Conservation (phyloP, 2,797 vertebrate species). For the Melopsittacus undulatus region DNA sequence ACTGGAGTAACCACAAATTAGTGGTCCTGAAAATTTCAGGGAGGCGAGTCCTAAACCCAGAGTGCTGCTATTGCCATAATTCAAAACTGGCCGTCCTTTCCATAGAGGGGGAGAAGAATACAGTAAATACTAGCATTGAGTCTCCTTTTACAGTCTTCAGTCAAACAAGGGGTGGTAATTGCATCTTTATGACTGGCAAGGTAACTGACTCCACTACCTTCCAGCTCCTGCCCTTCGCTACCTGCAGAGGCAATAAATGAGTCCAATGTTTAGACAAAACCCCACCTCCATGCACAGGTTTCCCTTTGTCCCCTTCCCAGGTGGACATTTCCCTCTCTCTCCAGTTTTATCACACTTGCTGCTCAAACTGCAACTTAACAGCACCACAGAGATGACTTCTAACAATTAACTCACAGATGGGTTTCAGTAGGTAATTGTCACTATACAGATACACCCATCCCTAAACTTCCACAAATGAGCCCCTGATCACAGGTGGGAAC, state of each 20-base stretch:
- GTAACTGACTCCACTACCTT: conserved; percentile 59
- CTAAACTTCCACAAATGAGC: neutral
- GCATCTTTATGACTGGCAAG: conserved; percentile 73
- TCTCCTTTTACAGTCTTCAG: conserved; percentile 64
- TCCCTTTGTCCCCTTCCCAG: neutral
- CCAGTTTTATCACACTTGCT: neutral
- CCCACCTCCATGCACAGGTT: neutral
- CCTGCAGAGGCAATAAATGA: neutral
- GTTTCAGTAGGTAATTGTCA: neutral
- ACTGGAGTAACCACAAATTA: conserved; percentile 81
- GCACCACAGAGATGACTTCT: neutral
- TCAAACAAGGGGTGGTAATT: conserved; percentile 69
- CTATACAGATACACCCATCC: neutral
- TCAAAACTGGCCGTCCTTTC: conserved; percentile 77
- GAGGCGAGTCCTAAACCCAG: conserved; percentile 73
- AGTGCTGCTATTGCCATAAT: conserved; percentile 70
- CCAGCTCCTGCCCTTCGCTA: conserved; percentile 42
- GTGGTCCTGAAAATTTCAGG: conserved; percentile 81
- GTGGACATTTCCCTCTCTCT: neutral
- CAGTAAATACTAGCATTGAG: conserved; percentile 58
- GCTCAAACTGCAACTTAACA: neutral
- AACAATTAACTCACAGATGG: fast-evolving
- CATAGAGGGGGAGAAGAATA: conserved; percentile 47
- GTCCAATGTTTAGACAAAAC: neutral
- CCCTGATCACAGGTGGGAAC: neutral